These are phyloP conservation scores for Stomatorhinus walkeri DNA, from an alignment of 2,797 vertebrate genomes.

Conservation along the genomic window DNA sequence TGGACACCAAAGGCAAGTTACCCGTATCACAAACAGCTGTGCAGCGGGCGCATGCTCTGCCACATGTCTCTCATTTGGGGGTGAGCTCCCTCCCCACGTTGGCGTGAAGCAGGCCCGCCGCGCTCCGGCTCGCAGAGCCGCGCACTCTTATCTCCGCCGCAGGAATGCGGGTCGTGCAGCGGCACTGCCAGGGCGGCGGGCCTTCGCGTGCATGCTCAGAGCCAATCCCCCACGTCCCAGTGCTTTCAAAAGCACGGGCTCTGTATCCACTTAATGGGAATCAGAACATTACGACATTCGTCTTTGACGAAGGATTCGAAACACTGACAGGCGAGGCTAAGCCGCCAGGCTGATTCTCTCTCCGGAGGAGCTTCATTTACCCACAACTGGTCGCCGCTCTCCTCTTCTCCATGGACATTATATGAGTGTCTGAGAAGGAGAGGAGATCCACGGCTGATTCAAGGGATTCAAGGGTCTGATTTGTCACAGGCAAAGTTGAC, in stretches of 20 bases:
- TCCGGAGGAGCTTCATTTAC: not conserved
- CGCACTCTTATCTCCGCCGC: conserved; percentile 17
- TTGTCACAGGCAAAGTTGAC: not conserved
- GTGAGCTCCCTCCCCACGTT: conserved; percentile 30
- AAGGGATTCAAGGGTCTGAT: conserved; percentile 7
- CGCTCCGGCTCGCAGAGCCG: conserved; percentile 32
- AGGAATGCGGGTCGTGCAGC: not conserved
- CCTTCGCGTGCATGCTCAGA: not conserved
- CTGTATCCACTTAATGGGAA: not conserved
- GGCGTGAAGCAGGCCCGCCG: conserved; percentile 21
- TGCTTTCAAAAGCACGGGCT: not conserved
- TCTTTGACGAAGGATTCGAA: not conserved
- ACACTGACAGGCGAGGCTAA: not conserved
- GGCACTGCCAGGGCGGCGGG: not conserved
- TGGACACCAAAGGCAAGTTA: not conserved
- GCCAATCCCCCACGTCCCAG: not conserved
- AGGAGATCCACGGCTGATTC: not conserved
- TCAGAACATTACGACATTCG: not conserved
- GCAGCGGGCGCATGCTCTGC: not conserved
- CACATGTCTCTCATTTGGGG: conserved; percentile 39
- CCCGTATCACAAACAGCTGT: conserved; percentile 15
- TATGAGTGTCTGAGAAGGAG: not conserved
- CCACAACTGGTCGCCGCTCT: not conserved
- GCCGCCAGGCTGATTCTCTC: not conserved
- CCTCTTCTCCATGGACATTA: not conserved